Evolutionary conservation across 2,888 invertebrate species (phyloP), one percentile per base, ranked within the genome.

Genomic region (Sinotaia quadrata): DNA sequence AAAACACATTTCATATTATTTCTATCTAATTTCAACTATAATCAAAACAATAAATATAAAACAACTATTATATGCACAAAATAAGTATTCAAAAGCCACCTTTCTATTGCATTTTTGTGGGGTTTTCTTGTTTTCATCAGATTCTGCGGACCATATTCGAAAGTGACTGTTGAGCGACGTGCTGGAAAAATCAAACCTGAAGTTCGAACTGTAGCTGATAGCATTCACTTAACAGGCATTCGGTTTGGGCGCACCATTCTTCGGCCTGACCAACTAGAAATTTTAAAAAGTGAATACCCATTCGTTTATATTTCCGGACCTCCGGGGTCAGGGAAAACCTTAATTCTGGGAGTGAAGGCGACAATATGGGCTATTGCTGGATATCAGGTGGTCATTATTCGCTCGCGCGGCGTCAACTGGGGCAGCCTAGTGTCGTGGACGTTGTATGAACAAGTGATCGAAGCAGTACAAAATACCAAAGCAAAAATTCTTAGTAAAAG

Each of bases 301-400:
- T 63, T 63, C 41, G 63, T 63, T 4, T 54, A 41, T 54, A 52
- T 63, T 29, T 54, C 63, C 12, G 63, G 63, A 4, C 41, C 63
- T 10, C 63, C 63, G 15, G 63, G 63, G n/a, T 63, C 63, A 7
- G 63, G 63, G 4, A 63, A 63, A 21, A 63, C 63, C 24, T 33
- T 63, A 41, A 31, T 63, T 18, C 63, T 63, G 41, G 63, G 63
- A 10, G n/a, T 54, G 29, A 63, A 63, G 21, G 63, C 51, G 10
- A 21, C 41, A n/a, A 31, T 54, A 41, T 63, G 63, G 63, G 63
- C 63, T 15, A 21, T 29, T 15, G 18, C 12, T 2, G 63, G 63
- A 7, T 29, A 63, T 27, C 52, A 63, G 2, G 63, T 63, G 18
- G 41, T 63, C 4, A 34, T 63, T 33, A 18, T 63, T 7, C 15